A percentile compares a stretch with the other conserved stretches of the same genome.
Evolutionary conservation across 2,113 vertebrate species (phyloP).

Genomic region (Vulpes vulpes): DNA sequence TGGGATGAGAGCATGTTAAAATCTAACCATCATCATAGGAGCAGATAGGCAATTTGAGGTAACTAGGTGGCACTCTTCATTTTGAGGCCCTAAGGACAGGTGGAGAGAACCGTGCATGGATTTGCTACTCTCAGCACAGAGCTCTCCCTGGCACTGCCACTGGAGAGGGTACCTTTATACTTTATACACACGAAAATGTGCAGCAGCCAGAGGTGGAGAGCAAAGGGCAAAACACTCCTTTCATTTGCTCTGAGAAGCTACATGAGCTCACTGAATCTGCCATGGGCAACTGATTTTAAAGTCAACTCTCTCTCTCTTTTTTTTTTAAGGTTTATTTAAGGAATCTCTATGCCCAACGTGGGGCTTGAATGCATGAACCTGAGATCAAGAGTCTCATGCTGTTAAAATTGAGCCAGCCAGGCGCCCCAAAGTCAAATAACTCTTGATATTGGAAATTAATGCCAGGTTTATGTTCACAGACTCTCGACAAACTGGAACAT

Average conservation of each 20-base stretch:
- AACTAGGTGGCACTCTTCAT: constrained; percentile 14
- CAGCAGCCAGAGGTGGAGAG: background rate
- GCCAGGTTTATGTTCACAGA: constrained; percentile 27
- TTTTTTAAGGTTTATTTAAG: background rate
- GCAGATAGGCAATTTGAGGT: background rate
- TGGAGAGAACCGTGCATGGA: background rate
- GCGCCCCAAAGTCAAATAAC: background rate
- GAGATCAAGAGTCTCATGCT: background rate
- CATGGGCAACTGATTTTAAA: constrained; percentile 30
- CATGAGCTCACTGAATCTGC: constrained; percentile 1
- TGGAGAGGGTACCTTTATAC: background rate
- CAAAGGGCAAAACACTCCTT: constrained; percentile 20
- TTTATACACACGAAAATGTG: background rate
- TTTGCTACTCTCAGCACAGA: background rate
- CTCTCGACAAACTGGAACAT: constrained; percentile 33
- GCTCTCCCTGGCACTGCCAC: background rate
- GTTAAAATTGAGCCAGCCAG: background rate
- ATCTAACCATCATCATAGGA: background rate
- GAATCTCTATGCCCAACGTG: background rate
- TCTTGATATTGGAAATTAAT: background rate
- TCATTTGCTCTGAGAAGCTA: background rate
- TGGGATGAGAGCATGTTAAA: background rate
- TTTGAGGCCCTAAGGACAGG: constrained; percentile 12
- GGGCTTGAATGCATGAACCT: background rate
- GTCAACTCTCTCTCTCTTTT: background rate